Evolutionary conservation across 2,888 invertebrate genomes (phyloP).

Genomic region (Caprella mutica): DNA sequence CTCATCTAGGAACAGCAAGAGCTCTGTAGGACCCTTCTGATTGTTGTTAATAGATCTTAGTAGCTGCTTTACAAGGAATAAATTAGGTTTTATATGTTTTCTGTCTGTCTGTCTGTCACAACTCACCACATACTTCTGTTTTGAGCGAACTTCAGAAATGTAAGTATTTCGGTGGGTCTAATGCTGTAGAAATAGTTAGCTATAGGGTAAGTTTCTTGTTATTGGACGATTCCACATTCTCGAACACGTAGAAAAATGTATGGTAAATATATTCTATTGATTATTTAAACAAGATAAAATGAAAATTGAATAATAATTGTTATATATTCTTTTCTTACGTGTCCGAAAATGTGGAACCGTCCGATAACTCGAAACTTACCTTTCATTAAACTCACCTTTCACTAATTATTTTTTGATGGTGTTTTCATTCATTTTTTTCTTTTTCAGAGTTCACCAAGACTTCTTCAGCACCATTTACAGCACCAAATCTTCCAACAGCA

Average conservation of each 20-base stretch:
- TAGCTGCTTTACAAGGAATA: neutral
- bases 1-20: too few relatives aligned
- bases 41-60: too few relatives aligned
- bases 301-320: too few relatives aligned
- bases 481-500: conserved; percentile 7
- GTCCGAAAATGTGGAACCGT: too few relatives aligned
- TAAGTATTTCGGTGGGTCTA: neutral
- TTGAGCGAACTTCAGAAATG: neutral
- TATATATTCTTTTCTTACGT: too few relatives aligned
- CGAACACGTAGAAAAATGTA: too few relatives aligned
- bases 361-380: too few relatives aligned
- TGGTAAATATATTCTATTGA: neutral
- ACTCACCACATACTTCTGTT: neutral
- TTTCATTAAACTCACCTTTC: neutral
- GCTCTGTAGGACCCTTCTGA: too few relatives aligned
- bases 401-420: neutral
- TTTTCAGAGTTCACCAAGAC: conserved; percentile 2
- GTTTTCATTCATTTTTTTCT: neutral
- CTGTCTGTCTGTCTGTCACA: neutral
- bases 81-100: neutral
- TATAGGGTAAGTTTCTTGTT: too few relatives aligned
- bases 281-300: too few relatives aligned
- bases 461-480: conserved; percentile 9
- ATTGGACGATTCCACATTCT: neutral
- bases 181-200: neutral